Percentiles rank a stretch among this genome's conserved stretches.
Conservation (phyloP, 2,888 invertebrate genomes). For the Polydesmus complanatus region DNA sequence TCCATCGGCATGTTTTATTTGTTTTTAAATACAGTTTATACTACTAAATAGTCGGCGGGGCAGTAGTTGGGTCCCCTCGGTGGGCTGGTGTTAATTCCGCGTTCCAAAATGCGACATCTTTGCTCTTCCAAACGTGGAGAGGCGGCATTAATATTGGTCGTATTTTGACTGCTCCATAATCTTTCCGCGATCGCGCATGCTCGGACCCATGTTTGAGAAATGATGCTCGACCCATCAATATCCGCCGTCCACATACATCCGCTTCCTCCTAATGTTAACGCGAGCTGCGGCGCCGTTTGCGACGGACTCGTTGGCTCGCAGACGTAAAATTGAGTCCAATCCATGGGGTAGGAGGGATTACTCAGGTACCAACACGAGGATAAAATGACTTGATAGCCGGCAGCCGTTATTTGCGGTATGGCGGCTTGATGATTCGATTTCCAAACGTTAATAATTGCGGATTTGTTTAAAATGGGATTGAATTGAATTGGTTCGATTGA, state of each 20-base stretch:
- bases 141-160: slow-evolving; percentile 36
- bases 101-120: slow-evolving; percentile 53
- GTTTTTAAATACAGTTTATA: too few species aligned
- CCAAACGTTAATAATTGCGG: slow-evolving; percentile 75
- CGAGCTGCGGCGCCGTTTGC: slow-evolving; percentile 40
- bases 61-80: slow-evolving; percentile 55
- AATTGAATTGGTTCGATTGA: not conserved
- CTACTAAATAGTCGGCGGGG: slow-evolving; percentile 8
- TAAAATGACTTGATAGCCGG: slow-evolving; percentile 51
- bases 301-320: slow-evolving; percentile 19
- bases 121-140: slow-evolving; percentile 50
- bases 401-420: slow-evolving; percentile 39
- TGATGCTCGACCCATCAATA: slow-evolving; percentile 52
- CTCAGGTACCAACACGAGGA: slow-evolving; percentile 83
- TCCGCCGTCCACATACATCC: slow-evolving; percentile 87
- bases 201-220: slow-evolving; percentile 61
- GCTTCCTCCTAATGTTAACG: slow-evolving; percentile 69
- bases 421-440: slow-evolving; percentile 30
- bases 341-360: slow-evolving; percentile 48
- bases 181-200: slow-evolving; percentile 73
- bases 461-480: slow-evolving; percentile 39
- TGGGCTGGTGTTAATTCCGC: slow-evolving; percentile 54
- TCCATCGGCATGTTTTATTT: too few species aligned
- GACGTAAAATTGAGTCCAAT: slow-evolving; percentile 53
- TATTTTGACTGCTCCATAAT: slow-evolving; percentile 49